Evolutionary conservation across 2,888 invertebrate genomes (phyloP).

Genomic region (Spialia ferax): DNA sequence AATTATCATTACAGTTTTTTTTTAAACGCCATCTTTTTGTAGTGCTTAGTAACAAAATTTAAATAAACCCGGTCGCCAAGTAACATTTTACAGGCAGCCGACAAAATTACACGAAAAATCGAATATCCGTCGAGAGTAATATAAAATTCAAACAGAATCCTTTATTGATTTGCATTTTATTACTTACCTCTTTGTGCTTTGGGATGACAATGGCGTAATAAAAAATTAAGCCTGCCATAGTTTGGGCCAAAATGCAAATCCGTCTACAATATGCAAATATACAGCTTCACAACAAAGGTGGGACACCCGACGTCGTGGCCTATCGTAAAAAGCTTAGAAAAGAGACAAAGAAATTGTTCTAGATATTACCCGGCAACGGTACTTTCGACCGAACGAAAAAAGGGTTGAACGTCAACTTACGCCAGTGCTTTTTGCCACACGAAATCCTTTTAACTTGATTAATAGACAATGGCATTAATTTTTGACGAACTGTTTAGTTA

Average conservation of each 20-base stretch:
- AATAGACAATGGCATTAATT: slow-evolving; percentile 77
- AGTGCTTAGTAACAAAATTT: not conserved
- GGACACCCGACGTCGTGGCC: slow-evolving; percentile 61
- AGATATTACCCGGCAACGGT: slow-evolving; percentile 75
- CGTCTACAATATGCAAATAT: slow-evolving; percentile 79
- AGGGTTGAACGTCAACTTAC: slow-evolving; percentile 68
- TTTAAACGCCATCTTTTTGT: not conserved
- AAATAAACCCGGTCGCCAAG: not conserved
- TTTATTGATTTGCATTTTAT: slow-evolving; percentile 71
- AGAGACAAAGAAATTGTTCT: slow-evolving; percentile 70
- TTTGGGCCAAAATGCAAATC: slow-evolving; percentile 72
- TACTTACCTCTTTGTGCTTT: slow-evolving; percentile 64
- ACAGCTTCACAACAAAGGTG: slow-evolving; percentile 67
- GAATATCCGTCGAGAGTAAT: slow-evolving; percentile 22
- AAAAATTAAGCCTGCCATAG: slow-evolving; percentile 66
- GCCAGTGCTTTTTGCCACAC: slow-evolving; percentile 70
- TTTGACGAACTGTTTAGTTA: slow-evolving; percentile 65
- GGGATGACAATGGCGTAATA: slow-evolving; percentile 57
- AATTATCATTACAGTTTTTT: slow-evolving; percentile 28
- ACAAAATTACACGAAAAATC: slow-evolving; percentile 22
- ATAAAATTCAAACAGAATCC: slow-evolving; percentile 41
- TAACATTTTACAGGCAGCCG: slow-evolving; percentile 1
- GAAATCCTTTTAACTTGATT: slow-evolving; percentile 79
- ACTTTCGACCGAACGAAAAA: slow-evolving; percentile 63
- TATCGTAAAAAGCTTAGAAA: slow-evolving; percentile 76